Base-by-base conservation (phyloP, 2,113 vertebrate species). In the Trichomycterus rosablanca region DNA sequence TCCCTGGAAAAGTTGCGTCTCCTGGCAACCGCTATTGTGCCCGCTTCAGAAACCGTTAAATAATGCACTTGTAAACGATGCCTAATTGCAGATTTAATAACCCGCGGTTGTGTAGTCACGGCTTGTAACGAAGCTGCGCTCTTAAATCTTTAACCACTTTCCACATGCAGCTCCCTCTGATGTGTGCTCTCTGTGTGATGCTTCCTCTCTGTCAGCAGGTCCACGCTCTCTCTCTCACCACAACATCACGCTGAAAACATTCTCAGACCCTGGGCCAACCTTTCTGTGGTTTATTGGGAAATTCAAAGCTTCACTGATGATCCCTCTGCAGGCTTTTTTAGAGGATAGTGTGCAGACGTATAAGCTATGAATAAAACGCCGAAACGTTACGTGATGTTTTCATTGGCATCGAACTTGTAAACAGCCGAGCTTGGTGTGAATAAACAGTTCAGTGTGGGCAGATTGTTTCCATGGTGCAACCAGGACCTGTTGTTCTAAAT, bases 81-180 rank as follows among this genome's bases (percentile, higher is more conserved):
- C 26, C 40, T 74, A 74, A 74, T 71, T 68, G 65, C 20, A 35
- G 45, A 55, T 63, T 56, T 68, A 66, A 75, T 75, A 71, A 66
- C 68, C 52, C n/a, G 9, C 42, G 19, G 40, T 40, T 35, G 55
- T 60, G 73, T 51, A 67, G 56, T 71, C 53, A 57, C 37, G 22
- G 61, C 50, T 23, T 51, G 64, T 48, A 58, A 48, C 42, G 24
- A 60, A 68, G 60, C 51, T 10, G 32, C 22, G 59, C 23, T 66
- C 24, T 70, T 63, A 51, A 73, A 73, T 64, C 59, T 73, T 73
- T 73, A 73, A 73, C 65, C 60, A 65, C 64, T 68, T 34, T 48
- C 51, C 43, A 53, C 56, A 43, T 35, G 39, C 19, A 40, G 56
- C 32, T 49, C 11, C 9, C 59, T 35, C 48, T 54, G 64, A 67